These are phyloP conservation scores for Synchiropus splendidus DNA, from an alignment of 2,113 vertebrate genomes.

Conservation along the genomic window DNA sequence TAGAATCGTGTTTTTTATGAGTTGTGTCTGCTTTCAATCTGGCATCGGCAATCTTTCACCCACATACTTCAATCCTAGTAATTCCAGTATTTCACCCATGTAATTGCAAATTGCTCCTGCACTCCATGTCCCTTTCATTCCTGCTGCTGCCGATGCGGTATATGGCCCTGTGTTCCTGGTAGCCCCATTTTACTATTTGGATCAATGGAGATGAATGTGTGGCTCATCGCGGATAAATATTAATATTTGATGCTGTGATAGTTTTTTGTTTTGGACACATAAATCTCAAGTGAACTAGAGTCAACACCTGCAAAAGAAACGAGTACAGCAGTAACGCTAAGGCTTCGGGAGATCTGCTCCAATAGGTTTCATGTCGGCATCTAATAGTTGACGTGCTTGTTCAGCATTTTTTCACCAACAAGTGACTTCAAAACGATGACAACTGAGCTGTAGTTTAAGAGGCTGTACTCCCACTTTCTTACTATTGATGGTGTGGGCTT, in stretches of 20 bases:
- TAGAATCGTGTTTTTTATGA: slow-evolving; percentile 58
- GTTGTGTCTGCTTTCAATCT: slow-evolving; percentile 54
- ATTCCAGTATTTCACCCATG: slow-evolving; percentile 49
- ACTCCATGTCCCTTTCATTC: slow-evolving; percentile 30
- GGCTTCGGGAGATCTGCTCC: no score
- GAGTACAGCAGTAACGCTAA: no score
- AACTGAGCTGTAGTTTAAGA: no score
- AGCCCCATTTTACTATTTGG: slow-evolving; percentile 47
- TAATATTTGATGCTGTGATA: slow-evolving; percentile 58
- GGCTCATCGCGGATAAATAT: slow-evolving; percentile 53
- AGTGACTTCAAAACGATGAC: no score
- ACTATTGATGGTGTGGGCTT: no score
- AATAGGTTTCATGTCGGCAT: no score
- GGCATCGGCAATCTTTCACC: slow-evolving; percentile 55
- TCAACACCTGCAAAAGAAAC: slow-evolving; percentile 8
- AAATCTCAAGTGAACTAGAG: slow-evolving; percentile 39
- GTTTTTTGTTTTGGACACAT: slow-evolving; percentile 38
- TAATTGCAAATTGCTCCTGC: slow-evolving; percentile 48
- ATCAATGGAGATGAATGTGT: slow-evolving; percentile 49
- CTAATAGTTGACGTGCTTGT: no score
- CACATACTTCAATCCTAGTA: slow-evolving; percentile 45
- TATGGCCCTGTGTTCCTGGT: slow-evolving; percentile 45
- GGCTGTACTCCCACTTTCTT: no score
- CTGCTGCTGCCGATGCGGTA: slow-evolving; percentile 26
- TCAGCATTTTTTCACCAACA: no score